Base-by-base conservation (phyloP, 2,888 invertebrate genomes). In the Drosophila dives region DNA sequence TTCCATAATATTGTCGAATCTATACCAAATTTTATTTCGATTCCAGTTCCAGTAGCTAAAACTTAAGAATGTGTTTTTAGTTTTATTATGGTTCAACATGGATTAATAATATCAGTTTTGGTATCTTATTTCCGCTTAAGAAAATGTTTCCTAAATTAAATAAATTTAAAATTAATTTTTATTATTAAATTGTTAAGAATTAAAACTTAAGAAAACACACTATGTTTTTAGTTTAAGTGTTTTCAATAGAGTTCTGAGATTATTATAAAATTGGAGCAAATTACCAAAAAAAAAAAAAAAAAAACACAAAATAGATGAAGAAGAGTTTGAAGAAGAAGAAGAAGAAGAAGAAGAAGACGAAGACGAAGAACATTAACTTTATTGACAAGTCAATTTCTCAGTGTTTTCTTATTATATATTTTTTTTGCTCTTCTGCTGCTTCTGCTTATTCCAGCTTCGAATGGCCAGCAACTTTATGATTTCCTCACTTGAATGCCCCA, bases 261-360 rank as follows among this genome's bases (percentile, higher is more conserved):
- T 29, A 69, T 69, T 70, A 70, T 70, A 56, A 69, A 67, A 67
- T 67, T 67, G 32, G 40, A 50, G 40, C 70, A 70, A 67, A 67
- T 70, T 67, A 23, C 59, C 60, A 23, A 45, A 56, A 61, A 62
- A n/a, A 5, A 38, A n/a, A 5, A 3, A 15, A 1, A 32, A 33
- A 4, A 11, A 36, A 17, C 29, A 6, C 29, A 29, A 6, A 23
- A n/a, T n/a, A 17, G 12, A 23, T 26, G 10, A 50, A n/a, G 29
- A 42, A 38, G 48, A 20, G 26, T 15, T 12, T 15, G 20, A 67
- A 26, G 53, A 6, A 23, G 42, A 23, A 36, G 15, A 4, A 26
- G 32, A 63, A 38, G 63, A 67, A 54, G n/a, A n/a, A n/a, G n/a
- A n/a, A n/a, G n/a, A n/a, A n/a, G n/a, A n/a, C n/a, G n/a, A n/a